phyloP scores from a whole-genome alignment of 2,888 invertebrate genomes.

The Luperina nickerlii region DNA sequence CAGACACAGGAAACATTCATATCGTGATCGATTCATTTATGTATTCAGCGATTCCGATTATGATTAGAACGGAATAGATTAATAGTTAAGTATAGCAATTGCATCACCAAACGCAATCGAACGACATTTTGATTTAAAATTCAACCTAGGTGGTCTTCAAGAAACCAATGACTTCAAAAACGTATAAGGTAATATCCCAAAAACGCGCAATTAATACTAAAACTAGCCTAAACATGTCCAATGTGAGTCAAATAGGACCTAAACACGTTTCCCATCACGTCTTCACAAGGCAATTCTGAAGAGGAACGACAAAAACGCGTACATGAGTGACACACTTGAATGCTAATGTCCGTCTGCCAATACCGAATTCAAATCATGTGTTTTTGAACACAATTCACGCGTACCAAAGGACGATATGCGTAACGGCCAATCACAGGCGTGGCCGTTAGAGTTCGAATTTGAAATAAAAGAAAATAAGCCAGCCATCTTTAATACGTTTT shows the following conservation, averaged over 20 bases:
- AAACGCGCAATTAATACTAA: conserved; percentile 47
- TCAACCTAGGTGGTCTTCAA: conserved; percentile 46
- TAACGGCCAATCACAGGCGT: conserved; percentile 67
- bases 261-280: conserved; percentile 83
- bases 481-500: conserved; percentile 32
- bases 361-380: conserved; percentile 82
- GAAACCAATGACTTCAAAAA: conserved; percentile 21
- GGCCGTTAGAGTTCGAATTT: conserved; percentile 59
- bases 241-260: conserved; percentile 63
- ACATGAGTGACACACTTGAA: conserved; percentile 80
- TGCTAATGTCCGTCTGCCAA: conserved; percentile 81
- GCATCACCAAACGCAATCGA: background rate
- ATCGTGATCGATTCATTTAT: background rate
- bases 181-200: conserved; percentile 10
- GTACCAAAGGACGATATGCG: conserved; percentile 80
- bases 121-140: conserved; percentile 20
- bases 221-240: conserved; percentile 51
- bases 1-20: background rate
- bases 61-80: conserved; percentile 3
- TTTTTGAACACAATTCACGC: conserved; percentile 80
- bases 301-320: conserved; percentile 85
- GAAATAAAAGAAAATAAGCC: conserved; percentile 34
- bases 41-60: background rate
- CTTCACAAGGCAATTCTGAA: conserved; percentile 83
- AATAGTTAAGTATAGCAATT: background rate